phyloP scores from a whole-genome alignment of 2,888 invertebrate species.

The Argyresthia albistria region DNA sequence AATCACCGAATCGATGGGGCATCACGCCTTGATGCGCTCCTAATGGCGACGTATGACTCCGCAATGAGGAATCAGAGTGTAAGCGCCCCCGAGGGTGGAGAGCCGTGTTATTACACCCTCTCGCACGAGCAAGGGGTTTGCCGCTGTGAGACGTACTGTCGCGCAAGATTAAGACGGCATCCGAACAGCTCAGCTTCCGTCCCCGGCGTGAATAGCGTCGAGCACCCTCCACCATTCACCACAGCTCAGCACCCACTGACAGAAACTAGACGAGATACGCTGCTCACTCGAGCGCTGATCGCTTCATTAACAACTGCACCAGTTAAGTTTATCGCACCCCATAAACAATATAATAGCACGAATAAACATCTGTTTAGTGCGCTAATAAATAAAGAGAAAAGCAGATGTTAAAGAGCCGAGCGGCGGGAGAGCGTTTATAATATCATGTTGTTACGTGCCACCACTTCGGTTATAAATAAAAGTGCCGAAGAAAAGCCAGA shows the following conservation, averaged over 20 bases:
- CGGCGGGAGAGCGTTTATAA: slow-evolving; percentile 42
- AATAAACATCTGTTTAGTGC: slow-evolving; percentile 1
- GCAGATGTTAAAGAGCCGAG: slow-evolving; percentile 38
- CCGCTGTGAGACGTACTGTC: slow-evolving; percentile 51
- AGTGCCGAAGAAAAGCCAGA: slow-evolving; percentile 62
- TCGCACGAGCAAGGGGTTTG: slow-evolving; percentile 62
- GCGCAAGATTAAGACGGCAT: slow-evolving; percentile 61
- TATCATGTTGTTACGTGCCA: slow-evolving; percentile 51
- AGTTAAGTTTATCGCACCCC: background rate
- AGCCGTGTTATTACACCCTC: slow-evolving; percentile 68
- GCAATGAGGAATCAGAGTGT: background rate
- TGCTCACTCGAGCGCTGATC: slow-evolving; percentile 7
- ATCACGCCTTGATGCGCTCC: too few species aligned
- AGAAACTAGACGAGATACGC: slow-evolving; percentile 10
- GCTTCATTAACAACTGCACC: background rate
- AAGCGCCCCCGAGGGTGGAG: slow-evolving; percentile 22
- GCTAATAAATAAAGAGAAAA: slow-evolving; percentile 17
- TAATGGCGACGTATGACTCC: too few species aligned
- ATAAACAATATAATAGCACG: background rate
- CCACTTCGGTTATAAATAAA: slow-evolving; percentile 65
- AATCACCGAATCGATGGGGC: too few species aligned
- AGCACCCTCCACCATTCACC: slow-evolving; percentile 30
- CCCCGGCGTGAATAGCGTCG: slow-evolving; percentile 38
- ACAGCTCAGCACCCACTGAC: slow-evolving; percentile 27
- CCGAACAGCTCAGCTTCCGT: slow-evolving; percentile 47